Evolutionary conservation across 1,140 invertebrate species (phyloP).

Genomic region (Drosophila ananassae): DNA sequence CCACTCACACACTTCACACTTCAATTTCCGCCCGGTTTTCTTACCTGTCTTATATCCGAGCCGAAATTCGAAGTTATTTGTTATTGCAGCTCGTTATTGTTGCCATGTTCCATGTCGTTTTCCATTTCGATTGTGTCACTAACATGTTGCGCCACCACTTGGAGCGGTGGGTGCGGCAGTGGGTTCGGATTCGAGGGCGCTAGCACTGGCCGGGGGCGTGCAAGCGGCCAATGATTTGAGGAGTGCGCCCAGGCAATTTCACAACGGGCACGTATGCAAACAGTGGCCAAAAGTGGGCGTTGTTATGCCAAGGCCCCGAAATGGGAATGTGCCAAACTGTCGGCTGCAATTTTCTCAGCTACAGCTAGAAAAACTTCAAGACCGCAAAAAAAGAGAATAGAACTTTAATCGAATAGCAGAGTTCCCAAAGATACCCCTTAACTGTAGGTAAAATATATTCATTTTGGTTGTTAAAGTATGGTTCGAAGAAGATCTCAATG

Average conservation of each 20-base stretch:
- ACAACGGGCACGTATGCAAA: conserved; percentile 79
- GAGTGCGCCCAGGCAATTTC: conserved; percentile 71
- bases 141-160: conserved; percentile 65
- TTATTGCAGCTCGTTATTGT: conserved; percentile 55
- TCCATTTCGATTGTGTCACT: conserved; percentile 80
- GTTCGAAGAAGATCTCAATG: too few species aligned
- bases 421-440: neutral
- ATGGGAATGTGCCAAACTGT: conserved; percentile 61
- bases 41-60: conserved; percentile 24
- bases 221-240: conserved; percentile 69
- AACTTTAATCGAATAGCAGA: neutral
- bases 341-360: conserved; percentile 67
- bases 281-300: conserved; percentile 44
- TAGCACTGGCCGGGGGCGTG: neutral
- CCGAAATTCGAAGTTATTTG: conserved; percentile 64
- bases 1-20: conserved; percentile 68
- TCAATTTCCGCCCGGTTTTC: conserved; percentile 69
- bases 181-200: neutral
- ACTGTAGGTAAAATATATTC: neutral
- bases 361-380: conserved; percentile 26
- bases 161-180: conserved; percentile 6
- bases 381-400: conserved; percentile 23
- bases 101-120: conserved; percentile 74
- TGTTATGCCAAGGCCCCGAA: conserved; percentile 9
- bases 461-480: neutral